Conservation (phyloP, 2,888 invertebrate species). For the Axea sp. region DNA sequence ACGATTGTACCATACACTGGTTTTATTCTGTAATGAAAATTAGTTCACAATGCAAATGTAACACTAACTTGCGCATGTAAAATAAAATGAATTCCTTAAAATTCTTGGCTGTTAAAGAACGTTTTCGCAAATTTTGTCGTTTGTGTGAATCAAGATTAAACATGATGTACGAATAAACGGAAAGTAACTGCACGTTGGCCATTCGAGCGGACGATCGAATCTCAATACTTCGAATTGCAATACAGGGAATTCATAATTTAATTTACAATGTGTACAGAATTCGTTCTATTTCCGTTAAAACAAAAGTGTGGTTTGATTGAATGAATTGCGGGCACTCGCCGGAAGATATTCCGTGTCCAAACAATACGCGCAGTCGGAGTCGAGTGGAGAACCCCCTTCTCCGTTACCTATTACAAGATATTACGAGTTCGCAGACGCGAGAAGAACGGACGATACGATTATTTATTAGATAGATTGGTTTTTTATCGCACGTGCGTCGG, state of each 20-base stretch:
- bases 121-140: conserved; percentile 48
- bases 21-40: too few species aligned
- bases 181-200: conserved; percentile 39
- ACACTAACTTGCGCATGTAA: too few species aligned
- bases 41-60: too few species aligned
- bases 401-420: conserved; percentile 41
- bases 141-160: conserved; percentile 54
- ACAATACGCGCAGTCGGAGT: conserved; percentile 47
- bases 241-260: conserved; percentile 56
- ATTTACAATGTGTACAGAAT: conserved; percentile 62
- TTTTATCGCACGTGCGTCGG: not conserved
- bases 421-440: conserved; percentile 15
- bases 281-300: conserved; percentile 63
- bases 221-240: conserved; percentile 49
- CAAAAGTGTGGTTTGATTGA: conserved; percentile 61
- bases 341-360: conserved; percentile 63
- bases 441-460: not conserved
- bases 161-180: conserved; percentile 47
- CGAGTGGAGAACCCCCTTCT: conserved; percentile 12
- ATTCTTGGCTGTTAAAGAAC: conserved; percentile 43
- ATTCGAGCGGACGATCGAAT: conserved; percentile 34
- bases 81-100: conserved; percentile 38
- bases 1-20: too few species aligned
- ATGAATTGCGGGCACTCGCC: conserved; percentile 61
- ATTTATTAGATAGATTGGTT: conserved; percentile 22